A percentile compares a stretch with the other conserved stretches of the same genome.
These are phyloP conservation scores for Asteroscopus sphinx DNA, from an alignment of 2,888 invertebrate genomes.

Conservation along the genomic window DNA sequence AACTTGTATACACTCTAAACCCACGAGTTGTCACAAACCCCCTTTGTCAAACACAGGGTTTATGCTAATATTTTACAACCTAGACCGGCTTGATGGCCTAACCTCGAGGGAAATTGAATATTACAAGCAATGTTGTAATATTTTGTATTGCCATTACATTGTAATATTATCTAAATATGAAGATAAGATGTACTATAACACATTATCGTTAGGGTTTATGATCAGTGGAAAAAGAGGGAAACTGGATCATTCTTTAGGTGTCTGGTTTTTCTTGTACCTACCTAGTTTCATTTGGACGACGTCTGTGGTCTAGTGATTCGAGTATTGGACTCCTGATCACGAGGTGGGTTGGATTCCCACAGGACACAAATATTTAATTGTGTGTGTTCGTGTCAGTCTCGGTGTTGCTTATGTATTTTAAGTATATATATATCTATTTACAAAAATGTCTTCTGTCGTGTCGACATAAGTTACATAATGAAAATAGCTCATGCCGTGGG, in stretches of 20 bases:
- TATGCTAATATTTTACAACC: conserved; percentile 43
- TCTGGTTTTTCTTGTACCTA: conserved; percentile 10
- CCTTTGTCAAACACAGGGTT: conserved; percentile 40
- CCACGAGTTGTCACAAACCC: conserved; percentile 21
- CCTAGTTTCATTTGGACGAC: no score
- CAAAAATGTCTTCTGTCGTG: no score
- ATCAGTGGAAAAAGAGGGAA: conserved; percentile 23
- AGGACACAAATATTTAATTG: no score
- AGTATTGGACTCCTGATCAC: no score
- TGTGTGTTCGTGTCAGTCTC: no score
- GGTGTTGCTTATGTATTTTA: no score
- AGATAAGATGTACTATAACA: conserved; percentile 34
- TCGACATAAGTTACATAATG: no score
- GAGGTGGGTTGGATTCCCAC: no score
- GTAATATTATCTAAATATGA: conserved; percentile 41
- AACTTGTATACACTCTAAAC: conserved; percentile 23
- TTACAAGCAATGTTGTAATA: conserved; percentile 45
- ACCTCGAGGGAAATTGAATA: conserved; percentile 48
- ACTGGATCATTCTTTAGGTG: conserved; percentile 10
- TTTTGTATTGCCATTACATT: conserved; percentile 48
- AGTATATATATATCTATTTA: no score
- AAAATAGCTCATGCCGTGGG: no score
- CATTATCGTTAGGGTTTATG: conserved; percentile 50
- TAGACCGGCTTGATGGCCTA: conserved; percentile 28
- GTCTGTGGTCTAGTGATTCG: no score